These are phyloP conservation scores for Torymus tubicola DNA, from an alignment of 2,888 invertebrate species.

Conservation along the genomic window DNA sequence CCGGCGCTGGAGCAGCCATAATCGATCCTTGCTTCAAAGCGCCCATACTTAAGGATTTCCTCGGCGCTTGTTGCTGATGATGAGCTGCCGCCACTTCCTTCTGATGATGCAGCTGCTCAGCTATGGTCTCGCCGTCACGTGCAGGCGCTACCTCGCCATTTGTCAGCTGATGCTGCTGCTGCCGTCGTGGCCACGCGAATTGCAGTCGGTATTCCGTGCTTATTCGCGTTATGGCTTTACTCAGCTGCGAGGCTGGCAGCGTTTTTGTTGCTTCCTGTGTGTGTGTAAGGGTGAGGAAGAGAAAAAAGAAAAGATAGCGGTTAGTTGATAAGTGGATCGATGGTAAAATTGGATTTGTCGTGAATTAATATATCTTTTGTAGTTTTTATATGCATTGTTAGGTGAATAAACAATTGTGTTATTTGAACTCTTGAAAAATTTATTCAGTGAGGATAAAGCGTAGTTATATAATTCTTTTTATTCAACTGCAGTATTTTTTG, in stretches of 20 bases:
- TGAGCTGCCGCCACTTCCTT: slow-evolving; percentile 63
- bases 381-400: too few relatives aligned
- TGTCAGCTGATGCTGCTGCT: slow-evolving; percentile 64
- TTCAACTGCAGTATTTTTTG: too few relatives aligned
- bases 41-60: slow-evolving; percentile 93
- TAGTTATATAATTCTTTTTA: too few relatives aligned
- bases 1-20: slow-evolving; percentile 77
- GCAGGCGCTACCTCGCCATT: slow-evolving; percentile 67
- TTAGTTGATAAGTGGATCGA: too few relatives aligned
- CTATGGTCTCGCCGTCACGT: slow-evolving; percentile 84
- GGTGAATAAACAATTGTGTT: too few relatives aligned
- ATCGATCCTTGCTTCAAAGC: slow-evolving; percentile 82
- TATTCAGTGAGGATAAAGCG: too few relatives aligned
- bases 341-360: too few relatives aligned
- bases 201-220: slow-evolving; percentile 93
- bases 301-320: too few relatives aligned
- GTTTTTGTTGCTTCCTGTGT: slow-evolving; percentile 70
- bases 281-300: background rate
- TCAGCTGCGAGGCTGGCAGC: slow-evolving; percentile 81
- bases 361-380: too few relatives aligned
- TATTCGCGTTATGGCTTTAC: slow-evolving; percentile 84
- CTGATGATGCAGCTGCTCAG: slow-evolving; percentile 72
- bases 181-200: slow-evolving; percentile 89
- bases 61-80: slow-evolving; percentile 79
- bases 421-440: too few relatives aligned